Base-by-base conservation (phyloP, 2,113 vertebrate genomes). In the Platichthys flesus region DNA sequence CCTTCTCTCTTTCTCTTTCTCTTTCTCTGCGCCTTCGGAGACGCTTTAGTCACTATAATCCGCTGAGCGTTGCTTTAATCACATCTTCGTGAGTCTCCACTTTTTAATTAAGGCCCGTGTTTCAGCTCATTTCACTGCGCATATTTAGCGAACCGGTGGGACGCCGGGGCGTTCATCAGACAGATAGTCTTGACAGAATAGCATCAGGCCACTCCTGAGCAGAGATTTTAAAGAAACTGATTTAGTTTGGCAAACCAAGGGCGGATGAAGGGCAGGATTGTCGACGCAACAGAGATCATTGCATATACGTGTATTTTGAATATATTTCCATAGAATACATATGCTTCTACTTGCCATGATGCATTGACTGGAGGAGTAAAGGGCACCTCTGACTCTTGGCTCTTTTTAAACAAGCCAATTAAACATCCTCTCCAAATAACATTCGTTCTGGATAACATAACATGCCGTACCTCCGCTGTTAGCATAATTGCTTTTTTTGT, bases 61-160 rank as follows among this genome's bases (percentile, higher is more conserved):
- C 90, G 58, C 86, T 64, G 89, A 90, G 85, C 81, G 79, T 82
- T 80, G 87, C 88, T 91, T 93, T 93, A 92, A 92, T 93, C 90
- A 90, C 89, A 93, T 93, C 88, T 90, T 89, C 73, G 80, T 90
- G 88, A 90, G 86, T 87, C 87, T 89, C 83, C 85, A 87, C 90
- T 91, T 93, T 93, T 93, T 93, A 94, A 93, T 94, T 94, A 94
- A 93, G 92, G 91, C 89, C 87, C 90, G 80, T 89, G 91, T 94
- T 94, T 93, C 91, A 92, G 86, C 92, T 93, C 89, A 92, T 93
- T 94, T 93, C 93, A 89, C 91, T 92, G 88, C 83, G 88, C 91
- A 94, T 94, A 94, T 95, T 94, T 93, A 94, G 92, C 85, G 75
- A 92, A 76, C 81, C 88, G 79, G 89, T 90, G 91, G 91, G 92